Evolutionary conservation across 2,797 vertebrate genomes (phyloP), one percentile per base, ranked within the genome.

Genomic region (Odontamblyopus lacepedii): DNA sequence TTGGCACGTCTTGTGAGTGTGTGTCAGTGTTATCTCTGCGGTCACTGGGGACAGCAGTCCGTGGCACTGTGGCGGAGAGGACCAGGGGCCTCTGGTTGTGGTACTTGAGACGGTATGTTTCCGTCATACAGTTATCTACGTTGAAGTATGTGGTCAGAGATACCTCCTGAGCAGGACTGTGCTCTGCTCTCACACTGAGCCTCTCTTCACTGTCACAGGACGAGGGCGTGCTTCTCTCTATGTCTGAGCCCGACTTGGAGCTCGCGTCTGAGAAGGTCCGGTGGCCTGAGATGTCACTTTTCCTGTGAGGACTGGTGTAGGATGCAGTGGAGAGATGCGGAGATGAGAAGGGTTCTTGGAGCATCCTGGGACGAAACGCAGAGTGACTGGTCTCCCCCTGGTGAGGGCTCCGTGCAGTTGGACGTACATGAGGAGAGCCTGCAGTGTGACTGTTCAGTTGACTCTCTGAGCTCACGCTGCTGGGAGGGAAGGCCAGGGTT

Each of bases 81-180:
- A 98, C 92, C 77, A 94, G 96, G 70, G 97, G 95, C 88, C 96
- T 95, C 92, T 97, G 97, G 88, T 97, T 96, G 89, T 98, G 97
- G 81, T 98, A 99, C 87, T 98, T 98, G 68, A 97, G 83, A 82
- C 98, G 95, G 81, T 99, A 99, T 0, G 96, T 98, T 85, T 99
- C 98, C 11, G 98, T 99, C 98, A 99, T 99, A 77, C 98, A 99
- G 83, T 94, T 96, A 77, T 99, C 98, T 72, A 99, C 98, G 0
- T 95, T 97, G 88, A 99, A 99, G 78, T 99, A 99, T 2, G 97
- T 99, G 0, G 97, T 99, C 44, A 96, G 90, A 13, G 96, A 93
- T 67, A 99, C 80, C 44, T 92, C 94, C n/a, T 96, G 94, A 7
- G 87, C 76, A 0, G 82, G 75, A 65, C 12, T 60, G 72, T 82